Evolutionary conservation across 2,888 invertebrate genomes (phyloP).

Genomic region (Thereva unica): DNA sequence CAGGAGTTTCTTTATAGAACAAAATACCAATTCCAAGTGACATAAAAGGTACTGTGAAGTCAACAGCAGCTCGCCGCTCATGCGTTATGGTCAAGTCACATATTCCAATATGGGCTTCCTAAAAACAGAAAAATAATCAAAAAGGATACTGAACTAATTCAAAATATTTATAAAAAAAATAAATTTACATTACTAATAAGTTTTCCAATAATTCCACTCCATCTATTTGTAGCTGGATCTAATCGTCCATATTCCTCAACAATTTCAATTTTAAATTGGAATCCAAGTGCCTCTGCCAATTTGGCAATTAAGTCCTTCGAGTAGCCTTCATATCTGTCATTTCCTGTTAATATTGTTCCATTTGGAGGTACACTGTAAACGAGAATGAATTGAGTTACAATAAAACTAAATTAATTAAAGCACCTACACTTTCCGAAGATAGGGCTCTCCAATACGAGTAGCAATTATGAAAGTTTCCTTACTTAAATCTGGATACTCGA

Average conservation of each 20-base stretch:
- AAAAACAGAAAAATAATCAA: conserved; percentile 48
- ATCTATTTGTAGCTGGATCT: conserved; percentile 71
- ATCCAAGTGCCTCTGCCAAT: conserved; percentile 70
- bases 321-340: conserved; percentile 84
- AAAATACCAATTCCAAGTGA: conserved; percentile 91
- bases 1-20: conserved; percentile 74
- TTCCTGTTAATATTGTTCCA: conserved; percentile 67
- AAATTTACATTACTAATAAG: conserved; percentile 71
- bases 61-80: conserved; percentile 82
- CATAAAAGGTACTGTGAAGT: conserved; percentile 98
- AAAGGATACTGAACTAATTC: neutral
- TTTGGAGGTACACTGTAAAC: conserved; percentile 52
- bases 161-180: neutral
- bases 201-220: conserved; percentile 78
- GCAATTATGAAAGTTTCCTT: conserved; percentile 58
- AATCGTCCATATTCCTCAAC: conserved; percentile 75
- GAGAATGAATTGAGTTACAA: neutral
- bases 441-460: conserved; percentile 75
- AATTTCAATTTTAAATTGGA: conserved; percentile 73
- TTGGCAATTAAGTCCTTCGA: conserved; percentile 86
- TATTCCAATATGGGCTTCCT: conserved; percentile 94
- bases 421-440: conserved; percentile 58
- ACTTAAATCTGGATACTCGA: neutral
- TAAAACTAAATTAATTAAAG: neutral
- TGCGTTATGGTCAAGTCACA: conserved; percentile 96